Evolutionary conservation across 2,113 vertebrate genomes (phyloP).

Genomic region (Pluvialis apricaria): DNA sequence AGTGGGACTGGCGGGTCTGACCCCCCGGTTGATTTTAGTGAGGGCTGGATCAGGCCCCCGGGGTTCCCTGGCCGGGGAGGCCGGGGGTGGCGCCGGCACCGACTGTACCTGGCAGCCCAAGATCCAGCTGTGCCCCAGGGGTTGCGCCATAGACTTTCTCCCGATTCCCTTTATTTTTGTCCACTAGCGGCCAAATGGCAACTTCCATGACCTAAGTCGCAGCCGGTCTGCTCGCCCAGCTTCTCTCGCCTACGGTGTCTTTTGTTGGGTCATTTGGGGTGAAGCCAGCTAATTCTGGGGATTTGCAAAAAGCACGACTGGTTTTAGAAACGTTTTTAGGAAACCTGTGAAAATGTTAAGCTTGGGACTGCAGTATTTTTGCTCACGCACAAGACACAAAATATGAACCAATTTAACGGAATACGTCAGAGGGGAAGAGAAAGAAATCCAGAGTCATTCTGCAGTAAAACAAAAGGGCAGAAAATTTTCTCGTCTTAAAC

Average conservation of each 20-base stretch:
- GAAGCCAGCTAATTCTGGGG: background rate
- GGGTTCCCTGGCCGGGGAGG: background rate
- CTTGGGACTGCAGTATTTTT: background rate
- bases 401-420: background rate
- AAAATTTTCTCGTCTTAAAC: background rate
- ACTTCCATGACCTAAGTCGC: background rate
- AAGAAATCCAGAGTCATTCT: background rate
- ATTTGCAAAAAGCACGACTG: background rate
- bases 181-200: background rate
- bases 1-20: background rate
- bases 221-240: background rate
- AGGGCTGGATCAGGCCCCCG: too few relatives aligned
- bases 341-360: background rate
- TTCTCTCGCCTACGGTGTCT: accelerated
- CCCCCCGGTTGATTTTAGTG: background rate
- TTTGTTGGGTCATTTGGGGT: background rate
- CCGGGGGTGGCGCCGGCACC: too few relatives aligned
- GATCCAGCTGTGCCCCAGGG: background rate
- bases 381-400: background rate
- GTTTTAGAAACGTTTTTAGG: background rate
- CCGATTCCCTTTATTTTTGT: background rate
- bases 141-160: background rate
- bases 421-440: background rate
- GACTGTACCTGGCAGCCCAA: background rate
- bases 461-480: background rate